Percentiles rank a stretch among this genome's conserved stretches.
Conservation (phyloP, 1,140 invertebrate species). For the Drosophila sturtevanti region DNA sequence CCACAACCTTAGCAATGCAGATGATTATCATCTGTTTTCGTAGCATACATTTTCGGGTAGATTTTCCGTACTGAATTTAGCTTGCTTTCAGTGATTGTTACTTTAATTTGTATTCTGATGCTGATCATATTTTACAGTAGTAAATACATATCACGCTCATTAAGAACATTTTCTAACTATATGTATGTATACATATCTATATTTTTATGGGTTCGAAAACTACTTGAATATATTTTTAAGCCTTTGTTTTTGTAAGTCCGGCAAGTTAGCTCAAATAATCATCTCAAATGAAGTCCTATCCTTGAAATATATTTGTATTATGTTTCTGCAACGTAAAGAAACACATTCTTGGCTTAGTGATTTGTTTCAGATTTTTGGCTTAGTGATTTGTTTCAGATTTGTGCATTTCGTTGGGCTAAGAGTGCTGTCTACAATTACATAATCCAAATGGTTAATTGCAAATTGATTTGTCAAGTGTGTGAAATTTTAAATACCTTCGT, state of each 20-base stretch:
- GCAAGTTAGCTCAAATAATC: too few species aligned
- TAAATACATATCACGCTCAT: too few species aligned
- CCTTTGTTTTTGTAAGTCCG: too few species aligned
- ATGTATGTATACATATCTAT: too few species aligned
- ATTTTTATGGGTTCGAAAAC: too few species aligned
- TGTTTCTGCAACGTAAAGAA: neutral
- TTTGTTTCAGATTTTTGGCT: neutral
- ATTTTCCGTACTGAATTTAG: constrained; percentile 35
- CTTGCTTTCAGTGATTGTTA: constrained; percentile 15
- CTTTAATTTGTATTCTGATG: constrained; percentile 15
- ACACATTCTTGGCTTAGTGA: constrained; percentile 23
- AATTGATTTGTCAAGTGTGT: constrained; percentile 71
- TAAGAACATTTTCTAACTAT: too few species aligned
- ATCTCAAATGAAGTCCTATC: neutral
- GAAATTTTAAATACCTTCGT: neutral
- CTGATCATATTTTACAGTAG: neutral
- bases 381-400: constrained; percentile 34
- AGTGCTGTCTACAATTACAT: constrained; percentile 32
- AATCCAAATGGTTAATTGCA: constrained; percentile 20
- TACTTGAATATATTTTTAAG: too few species aligned
- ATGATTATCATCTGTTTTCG: constrained; percentile 5
- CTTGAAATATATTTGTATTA: neutral
- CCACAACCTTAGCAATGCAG: neutral
- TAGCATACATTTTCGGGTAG: constrained; percentile 23
- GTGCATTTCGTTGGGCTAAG: constrained; percentile 15